Evolutionary conservation across 2,113 vertebrate genomes (phyloP).

Genomic region (Triplophysa siluroides): DNA sequence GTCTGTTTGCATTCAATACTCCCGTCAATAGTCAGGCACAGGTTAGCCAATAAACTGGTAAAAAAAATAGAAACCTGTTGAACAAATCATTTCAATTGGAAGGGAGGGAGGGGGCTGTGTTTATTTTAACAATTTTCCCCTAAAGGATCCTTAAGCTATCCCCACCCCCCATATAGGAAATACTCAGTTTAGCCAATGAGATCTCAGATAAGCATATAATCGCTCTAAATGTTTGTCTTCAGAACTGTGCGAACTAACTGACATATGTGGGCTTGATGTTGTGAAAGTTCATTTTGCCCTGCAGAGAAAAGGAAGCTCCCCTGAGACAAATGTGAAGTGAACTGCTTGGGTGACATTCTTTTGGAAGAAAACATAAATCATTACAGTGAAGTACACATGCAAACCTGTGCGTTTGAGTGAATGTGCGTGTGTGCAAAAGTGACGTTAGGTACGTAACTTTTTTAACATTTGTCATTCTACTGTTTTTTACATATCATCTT

Average conservation of each 20-base stretch:
- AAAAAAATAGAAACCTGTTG: not conserved
- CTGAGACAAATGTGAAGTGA: conserved; percentile 1
- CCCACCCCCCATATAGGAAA: conserved; percentile 4
- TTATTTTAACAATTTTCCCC: not conserved
- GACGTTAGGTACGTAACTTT: not conserved
- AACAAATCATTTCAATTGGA: not conserved
- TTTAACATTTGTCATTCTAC: not conserved
- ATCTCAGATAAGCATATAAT: not conserved
- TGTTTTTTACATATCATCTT: not conserved
- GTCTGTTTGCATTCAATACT: too few relatives aligned
- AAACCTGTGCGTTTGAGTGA: not conserved
- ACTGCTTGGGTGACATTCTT: conserved; percentile 26
- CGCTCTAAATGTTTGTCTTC: not conserved
- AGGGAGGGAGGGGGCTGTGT: not conserved
- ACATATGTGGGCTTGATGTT: not conserved
- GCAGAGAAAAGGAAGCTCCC: not conserved
- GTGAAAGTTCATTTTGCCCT: not conserved
- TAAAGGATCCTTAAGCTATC: not conserved
- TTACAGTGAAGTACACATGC: not conserved
- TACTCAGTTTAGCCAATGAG: not conserved
- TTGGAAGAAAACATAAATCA: not conserved
- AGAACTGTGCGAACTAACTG: not conserved
- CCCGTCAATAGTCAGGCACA: not conserved
- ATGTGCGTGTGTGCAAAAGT: not conserved
- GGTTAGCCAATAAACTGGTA: not conserved